Base-by-base conservation (phyloP, 2,797 vertebrate genomes). In the Serranus cabrilla region DNA sequence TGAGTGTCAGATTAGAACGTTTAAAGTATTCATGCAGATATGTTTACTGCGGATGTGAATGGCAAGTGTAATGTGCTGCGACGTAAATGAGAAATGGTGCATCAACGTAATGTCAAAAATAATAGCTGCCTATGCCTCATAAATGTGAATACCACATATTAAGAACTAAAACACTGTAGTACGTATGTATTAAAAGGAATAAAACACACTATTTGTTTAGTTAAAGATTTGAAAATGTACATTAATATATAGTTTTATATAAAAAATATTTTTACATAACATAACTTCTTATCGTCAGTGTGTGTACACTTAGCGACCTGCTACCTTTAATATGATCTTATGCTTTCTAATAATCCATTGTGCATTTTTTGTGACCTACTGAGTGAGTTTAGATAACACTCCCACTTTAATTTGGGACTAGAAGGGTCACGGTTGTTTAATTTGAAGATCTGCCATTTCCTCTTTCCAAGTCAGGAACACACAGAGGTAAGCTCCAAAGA, bases 51-150 rank as follows among this genome's bases (percentile, higher is more conserved):
- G 42, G 57, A 60, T 37, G 16, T 46, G 68, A 78, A 66, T 43
- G n/a, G 46, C 21, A n/a, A 43, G 54, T 34, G 57, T 27, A 66
- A 82, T 71, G 64, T 40, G 23, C 73, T 60, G 71, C 66, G 71
- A 76, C 11, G 7, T 61, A 31, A 80, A 66, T 47, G 42, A 55
- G 43, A 31, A 59, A 47, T 49, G 58, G 66, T 74, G 66, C 23
- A 8, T 52, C 83, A 57, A 59, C 58, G 37, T 52, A 76, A 84
- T 43, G 43, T 72, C 51, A 20, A 54, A 70, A 76, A 50, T 59
- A 31, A 34, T 9, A 14, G 21, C 18, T 56, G 25, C 20, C 34
- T 7, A 57, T 25, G 59, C 3, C 47, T 27, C 34, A 45, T 61
- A 17, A 67, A 52, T 57, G 52, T 73, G 23, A 59, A 47, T 59